These are phyloP conservation scores for Rhincodon typus DNA, from an alignment of 2,797 vertebrate species.

Conservation along the genomic window DNA sequence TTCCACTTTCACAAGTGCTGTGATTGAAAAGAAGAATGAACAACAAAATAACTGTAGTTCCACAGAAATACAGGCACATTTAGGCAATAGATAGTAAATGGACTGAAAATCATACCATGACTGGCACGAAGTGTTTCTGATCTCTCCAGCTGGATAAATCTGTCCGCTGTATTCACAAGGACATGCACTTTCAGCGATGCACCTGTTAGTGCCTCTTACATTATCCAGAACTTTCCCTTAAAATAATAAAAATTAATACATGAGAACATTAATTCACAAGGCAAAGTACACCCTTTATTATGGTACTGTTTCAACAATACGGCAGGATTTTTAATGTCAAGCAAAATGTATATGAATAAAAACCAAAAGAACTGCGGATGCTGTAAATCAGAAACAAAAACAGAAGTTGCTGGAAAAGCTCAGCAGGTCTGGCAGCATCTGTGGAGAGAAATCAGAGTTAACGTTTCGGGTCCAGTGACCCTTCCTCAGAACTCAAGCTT, in stretches of 20 bases:
- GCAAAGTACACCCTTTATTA: background rate
- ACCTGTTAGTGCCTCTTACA: background rate
- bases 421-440: too few relatives aligned
- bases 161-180: constrained; percentile 20
- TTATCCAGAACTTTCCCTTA: constrained; percentile 14
- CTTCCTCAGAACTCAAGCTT: too few relatives aligned
- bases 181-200: background rate
- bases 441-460: too few relatives aligned
- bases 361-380: too few relatives aligned
- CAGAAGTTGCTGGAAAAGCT: too few relatives aligned
- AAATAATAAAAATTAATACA: background rate
- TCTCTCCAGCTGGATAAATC: constrained; percentile 7
- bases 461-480: too few relatives aligned
- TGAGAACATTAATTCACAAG: background rate
- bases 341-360: background rate
- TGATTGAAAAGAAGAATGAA: background rate
- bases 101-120: constrained; percentile 9
- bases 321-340: background rate
- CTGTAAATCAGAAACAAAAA: too few relatives aligned
- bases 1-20: constrained; percentile 20
- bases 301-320: background rate
- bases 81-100: too few relatives aligned
- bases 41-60: background rate
- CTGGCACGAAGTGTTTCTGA: constrained; percentile 11
- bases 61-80: background rate